Conservation (phyloP, 2,797 vertebrate genomes). For the Natrix natrix region DNA sequence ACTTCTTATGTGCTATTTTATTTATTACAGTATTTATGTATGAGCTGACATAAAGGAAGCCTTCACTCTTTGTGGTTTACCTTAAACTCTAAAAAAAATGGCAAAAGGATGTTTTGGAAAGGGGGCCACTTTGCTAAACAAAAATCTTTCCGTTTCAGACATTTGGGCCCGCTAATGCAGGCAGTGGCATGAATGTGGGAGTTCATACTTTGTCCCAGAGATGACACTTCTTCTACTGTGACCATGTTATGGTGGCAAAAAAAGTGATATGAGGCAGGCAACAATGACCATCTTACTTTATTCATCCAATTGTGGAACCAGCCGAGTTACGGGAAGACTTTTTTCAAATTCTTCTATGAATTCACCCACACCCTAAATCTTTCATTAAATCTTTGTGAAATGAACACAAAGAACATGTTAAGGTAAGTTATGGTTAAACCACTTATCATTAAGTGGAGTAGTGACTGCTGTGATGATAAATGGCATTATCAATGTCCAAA, state of each 20-base stretch:
- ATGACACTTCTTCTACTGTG: neutral
- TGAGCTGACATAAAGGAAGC: neutral
- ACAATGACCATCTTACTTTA: neutral
- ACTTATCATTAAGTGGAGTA: constrained; percentile 17
- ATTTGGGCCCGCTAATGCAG: neutral
- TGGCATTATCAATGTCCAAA: constrained; percentile 20
- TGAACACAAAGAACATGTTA: constrained; percentile 14
- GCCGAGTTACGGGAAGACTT: neutral
- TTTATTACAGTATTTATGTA: neutral
- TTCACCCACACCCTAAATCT: neutral
- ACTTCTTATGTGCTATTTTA: neutral
- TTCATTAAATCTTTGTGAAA: neutral
- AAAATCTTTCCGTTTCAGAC: neutral
- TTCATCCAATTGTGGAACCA: neutral
- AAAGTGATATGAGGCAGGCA: neutral
- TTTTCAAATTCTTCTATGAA: neutral
- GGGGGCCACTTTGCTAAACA: neutral
- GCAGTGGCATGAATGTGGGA: neutral
- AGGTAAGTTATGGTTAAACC: constrained; percentile 31
- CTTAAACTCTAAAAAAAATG: neutral
- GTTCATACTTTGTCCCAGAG: neutral
- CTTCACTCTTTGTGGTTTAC: neutral
- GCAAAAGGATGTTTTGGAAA: neutral
- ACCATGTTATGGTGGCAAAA: neutral
- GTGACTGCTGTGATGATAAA: constrained; percentile 16